A percentile compares a stretch with the other conserved stretches of the same genome.
Conservation (phyloP, 2,888 invertebrate species). For the Pollenia labialis region DNA sequence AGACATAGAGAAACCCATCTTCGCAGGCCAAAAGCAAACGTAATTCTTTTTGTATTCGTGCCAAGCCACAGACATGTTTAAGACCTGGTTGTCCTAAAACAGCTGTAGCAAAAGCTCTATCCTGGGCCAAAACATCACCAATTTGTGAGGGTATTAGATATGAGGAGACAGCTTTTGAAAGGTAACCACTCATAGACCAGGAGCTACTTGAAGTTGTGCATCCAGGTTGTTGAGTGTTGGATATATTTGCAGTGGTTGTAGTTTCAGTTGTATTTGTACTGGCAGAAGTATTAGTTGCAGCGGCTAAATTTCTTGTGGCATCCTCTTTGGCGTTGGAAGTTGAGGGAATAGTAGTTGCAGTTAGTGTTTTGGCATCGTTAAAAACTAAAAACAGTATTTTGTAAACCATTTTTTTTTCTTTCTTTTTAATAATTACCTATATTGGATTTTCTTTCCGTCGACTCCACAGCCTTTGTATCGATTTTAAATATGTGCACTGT, state of each 20-base stretch:
- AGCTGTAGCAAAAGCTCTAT: slow-evolving; percentile 84
- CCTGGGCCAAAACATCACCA: slow-evolving; percentile 83
- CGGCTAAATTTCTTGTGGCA: not conserved
- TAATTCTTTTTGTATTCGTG: slow-evolving; percentile 82
- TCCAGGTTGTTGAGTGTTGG: slow-evolving; percentile 31
- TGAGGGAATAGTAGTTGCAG: slow-evolving; percentile 6
- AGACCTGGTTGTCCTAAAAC: slow-evolving; percentile 82
- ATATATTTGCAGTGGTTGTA: slow-evolving; percentile 12
- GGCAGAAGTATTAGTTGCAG: not conserved
- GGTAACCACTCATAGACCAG: slow-evolving; percentile 81
- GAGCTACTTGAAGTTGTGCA: slow-evolving; percentile 67
- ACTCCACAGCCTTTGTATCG: slow-evolving; percentile 80
- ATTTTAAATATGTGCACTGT: slow-evolving; percentile 84
- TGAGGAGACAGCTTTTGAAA: slow-evolving; percentile 83
- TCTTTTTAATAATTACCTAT: slow-evolving; percentile 30
- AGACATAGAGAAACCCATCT: slow-evolving; percentile 84
- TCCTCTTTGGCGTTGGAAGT: slow-evolving; percentile 38
- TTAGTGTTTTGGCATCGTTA: slow-evolving; percentile 75
- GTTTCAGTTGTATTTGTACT: slow-evolving; percentile 33
- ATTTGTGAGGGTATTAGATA: slow-evolving; percentile 83
- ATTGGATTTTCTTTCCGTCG: slow-evolving; percentile 79
- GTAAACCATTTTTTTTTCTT: not conserved
- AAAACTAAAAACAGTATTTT: slow-evolving; percentile 29
- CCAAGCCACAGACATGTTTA: slow-evolving; percentile 82
- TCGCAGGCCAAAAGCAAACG: slow-evolving; percentile 83